Base-by-base conservation (phyloP, 1,140 invertebrate genomes). In the Hyphantria cunea region DNA sequence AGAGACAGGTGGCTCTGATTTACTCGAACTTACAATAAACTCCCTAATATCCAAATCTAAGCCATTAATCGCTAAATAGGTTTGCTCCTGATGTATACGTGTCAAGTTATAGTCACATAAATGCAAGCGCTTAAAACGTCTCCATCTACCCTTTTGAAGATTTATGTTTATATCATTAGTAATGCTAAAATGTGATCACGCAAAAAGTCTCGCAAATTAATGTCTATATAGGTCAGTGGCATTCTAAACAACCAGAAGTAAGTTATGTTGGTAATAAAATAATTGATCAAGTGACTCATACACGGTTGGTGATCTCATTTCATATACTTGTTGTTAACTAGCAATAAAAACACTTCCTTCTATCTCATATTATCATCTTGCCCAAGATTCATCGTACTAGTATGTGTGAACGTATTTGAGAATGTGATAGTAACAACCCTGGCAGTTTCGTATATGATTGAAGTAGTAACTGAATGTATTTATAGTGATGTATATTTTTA, bases 151-250 rank as follows among this genome's bases (percentile, higher is more conserved):
- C n/a, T n/a, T n/a, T n/a, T n/a, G n/a, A n/a, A n/a, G n/a, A n/a
- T n/a, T n/a, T n/a, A n/a, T n/a, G n/a, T n/a, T n/a, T n/a, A n/a
- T n/a, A n/a, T n/a, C n/a, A n/a, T n/a, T n/a, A n/a, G n/a, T n/a
- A n/a, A n/a, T n/a, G n/a, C n/a, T n/a, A n/a, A n/a, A n/a, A n/a
- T n/a, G n/a, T n/a, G n/a, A n/a, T n/a, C n/a, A 25, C 17, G 6
- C 11, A 41, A n/a, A 39, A 51, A 45, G 13, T 17, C 25, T 44
- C 53, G 6, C n/a, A 44, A 45, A 48, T 44, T 42, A 31, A 33
- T 47, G 45, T 47, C 42, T 67, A 84, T 72, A 75, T 82, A 73
- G 80, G 80, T 77, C 82, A 82, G 75, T 80, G 78, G 73, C 82
- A 80, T 9, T 76, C 56, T 17, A 66, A 66, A 56, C 17, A 64